A percentile compares a stretch with the other conserved stretches of the same genome.
Conservation (phyloP, 2,797 vertebrate genomes). For the Sorex maritimensis region DNA sequence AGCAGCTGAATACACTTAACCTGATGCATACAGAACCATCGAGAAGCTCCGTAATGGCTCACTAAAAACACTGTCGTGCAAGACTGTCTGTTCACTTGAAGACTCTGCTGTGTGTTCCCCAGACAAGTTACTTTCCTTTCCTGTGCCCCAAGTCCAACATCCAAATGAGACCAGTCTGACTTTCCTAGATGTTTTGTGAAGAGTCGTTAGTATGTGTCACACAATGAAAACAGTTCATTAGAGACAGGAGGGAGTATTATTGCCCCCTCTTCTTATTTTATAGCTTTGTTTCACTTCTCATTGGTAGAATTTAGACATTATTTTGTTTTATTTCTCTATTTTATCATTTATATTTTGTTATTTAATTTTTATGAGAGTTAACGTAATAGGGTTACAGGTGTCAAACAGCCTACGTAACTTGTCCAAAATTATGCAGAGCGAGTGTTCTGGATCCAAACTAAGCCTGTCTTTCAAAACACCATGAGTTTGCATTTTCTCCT, state of each 20-base stretch:
- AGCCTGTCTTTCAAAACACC: neutral
- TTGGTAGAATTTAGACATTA: no score
- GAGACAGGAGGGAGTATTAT: slow-evolving; percentile 14
- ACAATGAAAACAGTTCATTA: neutral
- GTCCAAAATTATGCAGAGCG: neutral
- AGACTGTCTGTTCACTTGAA: neutral
- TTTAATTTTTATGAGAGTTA: no score
- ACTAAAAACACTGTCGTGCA: neutral
- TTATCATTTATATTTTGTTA: no score
- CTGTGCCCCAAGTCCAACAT: neutral
- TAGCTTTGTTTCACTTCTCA: no score
- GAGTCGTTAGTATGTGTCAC: neutral
- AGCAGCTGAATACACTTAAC: neutral
- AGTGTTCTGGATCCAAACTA: neutral
- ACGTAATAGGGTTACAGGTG: no score
- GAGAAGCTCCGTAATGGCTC: neutral
- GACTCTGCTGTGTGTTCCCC: neutral
- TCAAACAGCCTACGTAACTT: neutral
- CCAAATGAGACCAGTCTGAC: neutral
- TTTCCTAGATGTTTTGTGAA: neutral
- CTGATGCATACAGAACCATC: neutral
- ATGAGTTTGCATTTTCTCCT: slow-evolving; percentile 6
- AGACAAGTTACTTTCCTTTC: neutral
- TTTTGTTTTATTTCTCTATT: no score
- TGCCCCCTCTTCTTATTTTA: neutral